Percentiles rank a stretch among this genome's conserved stretches.
These are phyloP conservation scores for Leptogaster cylindrica DNA, from an alignment of 2,888 invertebrate genomes.

Conservation along the genomic window DNA sequence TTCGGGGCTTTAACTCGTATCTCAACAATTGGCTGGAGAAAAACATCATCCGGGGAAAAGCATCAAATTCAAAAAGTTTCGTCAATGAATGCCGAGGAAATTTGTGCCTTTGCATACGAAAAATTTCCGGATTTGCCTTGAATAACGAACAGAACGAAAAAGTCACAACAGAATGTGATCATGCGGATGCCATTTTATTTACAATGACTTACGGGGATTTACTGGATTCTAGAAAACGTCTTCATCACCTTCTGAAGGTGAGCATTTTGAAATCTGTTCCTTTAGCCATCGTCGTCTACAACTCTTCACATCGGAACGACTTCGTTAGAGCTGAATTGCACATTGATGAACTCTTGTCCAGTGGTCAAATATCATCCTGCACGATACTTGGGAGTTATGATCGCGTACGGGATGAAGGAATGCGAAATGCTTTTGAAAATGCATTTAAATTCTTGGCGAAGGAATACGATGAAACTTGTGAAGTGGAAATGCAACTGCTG, in stretches of 20 bases:
- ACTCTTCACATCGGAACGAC: constrained; percentile 32
- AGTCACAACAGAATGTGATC: constrained; percentile 50
- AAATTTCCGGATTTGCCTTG: constrained; percentile 53
- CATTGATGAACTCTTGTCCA: constrained; percentile 55
- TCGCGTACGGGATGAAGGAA: constrained; percentile 53
- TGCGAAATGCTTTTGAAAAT: constrained; percentile 63
- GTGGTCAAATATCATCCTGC: constrained; percentile 61
- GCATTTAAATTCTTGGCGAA: constrained; percentile 65
- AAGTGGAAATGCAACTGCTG: constrained; percentile 67
- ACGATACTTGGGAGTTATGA: constrained; percentile 47
- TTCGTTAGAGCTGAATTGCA: constrained; percentile 47
- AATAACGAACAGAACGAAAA: constrained; percentile 53
- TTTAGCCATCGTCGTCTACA: constrained; percentile 55
- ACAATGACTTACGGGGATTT: constrained; percentile 51
- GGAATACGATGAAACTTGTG: constrained; percentile 63
- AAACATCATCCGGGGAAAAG: constrained; percentile 16
- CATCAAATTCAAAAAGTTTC: constrained; percentile 47
- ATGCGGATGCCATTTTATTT: constrained; percentile 56
- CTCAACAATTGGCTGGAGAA: constrained; percentile 53
- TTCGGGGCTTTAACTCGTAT: constrained; percentile 54
- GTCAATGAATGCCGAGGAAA: constrained; percentile 52
- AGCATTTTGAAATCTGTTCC: constrained; percentile 51
- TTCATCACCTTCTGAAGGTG: constrained; percentile 53
- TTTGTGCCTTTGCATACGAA: constrained; percentile 57
- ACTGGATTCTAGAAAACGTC: constrained; percentile 50